phyloP scores from a whole-genome alignment of 2,888 invertebrate species.

The Andricus quercusramuli region DNA sequence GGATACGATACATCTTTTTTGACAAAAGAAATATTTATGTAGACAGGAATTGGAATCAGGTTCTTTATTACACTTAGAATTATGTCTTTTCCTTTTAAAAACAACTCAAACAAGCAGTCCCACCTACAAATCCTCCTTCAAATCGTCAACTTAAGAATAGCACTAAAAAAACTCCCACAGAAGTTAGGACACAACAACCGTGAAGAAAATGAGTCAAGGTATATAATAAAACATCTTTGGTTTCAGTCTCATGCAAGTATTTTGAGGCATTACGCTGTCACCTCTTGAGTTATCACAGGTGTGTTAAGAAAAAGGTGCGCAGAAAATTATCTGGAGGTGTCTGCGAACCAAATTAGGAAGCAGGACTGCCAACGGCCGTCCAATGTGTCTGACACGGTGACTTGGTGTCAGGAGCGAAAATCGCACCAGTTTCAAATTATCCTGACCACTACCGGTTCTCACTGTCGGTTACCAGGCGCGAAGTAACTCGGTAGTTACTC shows the following conservation, averaged over 20 bases:
- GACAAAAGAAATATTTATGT: conserved; percentile 41
- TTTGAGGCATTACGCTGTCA: conserved; percentile 18
- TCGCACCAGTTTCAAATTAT: conserved; percentile 41
- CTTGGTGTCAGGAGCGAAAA: conserved; percentile 38
- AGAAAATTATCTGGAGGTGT: conserved; percentile 38
- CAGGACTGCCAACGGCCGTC: conserved; percentile 18
- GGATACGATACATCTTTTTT: conserved; percentile 41
- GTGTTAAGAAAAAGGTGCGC: conserved; percentile 19
- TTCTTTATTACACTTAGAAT: conserved; percentile 37
- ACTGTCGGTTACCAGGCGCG: not conserved
- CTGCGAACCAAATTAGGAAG: conserved; percentile 36
- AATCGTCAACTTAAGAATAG: not conserved
- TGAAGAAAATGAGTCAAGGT: not conserved
- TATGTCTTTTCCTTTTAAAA: conserved; percentile 21
- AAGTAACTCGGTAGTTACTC: conserved; percentile 31
- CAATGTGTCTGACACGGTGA: conserved; percentile 30
- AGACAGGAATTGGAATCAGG: conserved; percentile 38
- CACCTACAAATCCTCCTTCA: not conserved
- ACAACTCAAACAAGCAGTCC: not conserved
- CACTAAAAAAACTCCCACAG: not conserved
- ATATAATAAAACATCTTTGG: not conserved
- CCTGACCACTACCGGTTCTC: conserved; percentile 31
- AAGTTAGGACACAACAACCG: not conserved
- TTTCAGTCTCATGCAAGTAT: conserved; percentile 8
- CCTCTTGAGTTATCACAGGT: conserved; percentile 23